These are phyloP conservation scores for Erebia palarica DNA, from an alignment of 2,888 invertebrate genomes.

Conservation along the genomic window DNA sequence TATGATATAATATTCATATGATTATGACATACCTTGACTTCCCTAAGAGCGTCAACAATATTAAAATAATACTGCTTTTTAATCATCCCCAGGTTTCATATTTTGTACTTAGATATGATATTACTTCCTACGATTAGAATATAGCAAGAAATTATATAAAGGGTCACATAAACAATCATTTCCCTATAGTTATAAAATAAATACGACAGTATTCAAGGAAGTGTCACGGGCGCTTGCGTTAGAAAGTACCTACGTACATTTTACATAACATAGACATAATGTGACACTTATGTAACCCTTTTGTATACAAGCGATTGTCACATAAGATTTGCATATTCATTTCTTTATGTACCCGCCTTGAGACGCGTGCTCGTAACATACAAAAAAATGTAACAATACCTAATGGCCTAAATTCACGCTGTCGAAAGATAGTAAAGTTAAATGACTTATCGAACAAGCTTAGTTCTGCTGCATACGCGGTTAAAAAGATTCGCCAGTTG, in stretches of 20 bases:
- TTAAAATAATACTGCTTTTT: too few species aligned
- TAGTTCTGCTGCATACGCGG: too few species aligned
- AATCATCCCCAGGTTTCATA: too few species aligned
- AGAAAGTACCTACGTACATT: constrained; percentile 34
- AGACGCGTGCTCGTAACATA: not conserved
- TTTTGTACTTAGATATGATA: too few species aligned
- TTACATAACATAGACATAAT: constrained; percentile 24
- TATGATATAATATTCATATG: too few species aligned
- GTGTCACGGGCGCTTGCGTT: constrained; percentile 30
- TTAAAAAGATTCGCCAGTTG: too few species aligned
- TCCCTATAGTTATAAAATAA: not conserved
- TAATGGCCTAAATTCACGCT: too few species aligned
- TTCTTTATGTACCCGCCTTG: not conserved
- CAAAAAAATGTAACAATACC: not conserved
- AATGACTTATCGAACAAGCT: too few species aligned
- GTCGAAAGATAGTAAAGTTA: too few species aligned
- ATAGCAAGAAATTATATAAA: not conserved
- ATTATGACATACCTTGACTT: too few species aligned
- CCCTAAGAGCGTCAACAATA: too few species aligned
- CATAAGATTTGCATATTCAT: constrained; percentile 18
- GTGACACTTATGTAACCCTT: constrained; percentile 26
- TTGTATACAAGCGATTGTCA: constrained; percentile 21
- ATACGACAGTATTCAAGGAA: constrained; percentile 27
- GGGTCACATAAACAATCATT: not conserved
- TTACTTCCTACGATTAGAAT: too few species aligned